Evolutionary conservation across 2,888 invertebrate species (phyloP), one percentile per base, ranked within the genome.

Genomic region (Sepioteuthis lessoniana): DNA sequence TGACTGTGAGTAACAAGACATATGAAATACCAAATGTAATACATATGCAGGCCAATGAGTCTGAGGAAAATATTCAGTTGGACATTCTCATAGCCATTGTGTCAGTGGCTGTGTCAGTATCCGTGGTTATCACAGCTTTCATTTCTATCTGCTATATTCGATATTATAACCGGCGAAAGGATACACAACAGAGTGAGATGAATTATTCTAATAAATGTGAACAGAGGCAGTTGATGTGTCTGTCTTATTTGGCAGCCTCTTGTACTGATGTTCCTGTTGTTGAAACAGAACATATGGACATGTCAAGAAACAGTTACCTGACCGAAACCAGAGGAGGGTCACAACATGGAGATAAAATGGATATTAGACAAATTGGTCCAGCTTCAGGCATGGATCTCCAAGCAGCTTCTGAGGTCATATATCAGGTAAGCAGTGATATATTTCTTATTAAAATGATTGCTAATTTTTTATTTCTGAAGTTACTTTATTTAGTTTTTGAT

Each of bases 71-170:
- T 16, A 76, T 76, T 76, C 76, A 76, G 19, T n/a, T 76, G 76
- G 76, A 76, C 76, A n/a, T 76, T n/a, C 76, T 76, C n/a, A 76
- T 76, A n/a, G 76, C 76, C n/a, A 76, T 76, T 76, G 76, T 76
- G 10, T 76, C 76, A n/a, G 76, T 76, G n/a, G 76, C 76, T 19
- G 76, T 76, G 76, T 76, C 76, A 16, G 76, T 76, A 76, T 76
- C 76, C 1, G 76, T 76, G 76, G 76, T 76, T 19, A 76, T 76
- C n/a, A 76, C 76, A 35, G 76, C 76, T 35, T 76, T 76, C n/a
- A 76, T 76, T n/a, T 76, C 76, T 13, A 76, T 76, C 76, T 76
- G 76, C 76, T 76, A 76, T 16, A 76, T 76, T 35, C n/a, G 76
- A 35, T 76, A 76, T 76, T 76, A 76, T n/a, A 76, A 76, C 76